These are phyloP conservation scores for Poeciliopsis paucimaculata DNA, from an alignment of 2,797 vertebrate species.

Conservation along the genomic window DNA sequence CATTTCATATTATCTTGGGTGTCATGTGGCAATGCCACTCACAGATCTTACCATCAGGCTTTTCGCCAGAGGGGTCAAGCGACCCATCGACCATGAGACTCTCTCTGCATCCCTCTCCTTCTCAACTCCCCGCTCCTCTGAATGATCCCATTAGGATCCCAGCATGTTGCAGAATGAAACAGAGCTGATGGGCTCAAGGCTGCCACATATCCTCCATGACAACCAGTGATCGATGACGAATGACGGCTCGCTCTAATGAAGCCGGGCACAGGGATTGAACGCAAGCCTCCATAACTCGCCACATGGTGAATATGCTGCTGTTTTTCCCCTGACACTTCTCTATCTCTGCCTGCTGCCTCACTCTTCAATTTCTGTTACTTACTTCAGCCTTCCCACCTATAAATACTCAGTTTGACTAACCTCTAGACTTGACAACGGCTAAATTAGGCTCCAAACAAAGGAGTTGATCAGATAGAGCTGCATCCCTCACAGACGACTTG, in stretches of 20 bases:
- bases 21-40: conserved; percentile 19
- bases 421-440: neutral
- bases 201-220: conserved; percentile 65
- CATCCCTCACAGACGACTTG: neutral
- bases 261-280: conserved; percentile 64
- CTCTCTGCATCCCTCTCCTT: conserved; percentile 2
- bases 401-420: neutral
- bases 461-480: neutral
- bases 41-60: conserved; percentile 11
- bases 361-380: conserved; percentile 12
- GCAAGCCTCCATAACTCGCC: conserved; percentile 51
- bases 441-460: neutral
- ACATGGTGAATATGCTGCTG: conserved; percentile 25
- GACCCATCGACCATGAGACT: conserved; percentile 12
- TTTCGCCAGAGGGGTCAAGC: conserved; percentile 41
- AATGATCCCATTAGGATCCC: conserved; percentile 63
- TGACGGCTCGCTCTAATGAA: conserved; percentile 60
- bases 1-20: conserved; percentile 11
- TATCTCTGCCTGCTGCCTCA: conserved; percentile 1
- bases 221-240: conserved; percentile 69
- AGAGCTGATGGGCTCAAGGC: conserved; percentile 30
- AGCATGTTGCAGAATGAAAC: conserved; percentile 43
- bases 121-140: conserved; percentile 16
- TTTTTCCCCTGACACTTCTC: neutral
- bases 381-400: conserved; percentile 7